These are phyloP conservation scores for Axis porcinus DNA, from an alignment of 2,113 vertebrate species.

Conservation along the genomic window DNA sequence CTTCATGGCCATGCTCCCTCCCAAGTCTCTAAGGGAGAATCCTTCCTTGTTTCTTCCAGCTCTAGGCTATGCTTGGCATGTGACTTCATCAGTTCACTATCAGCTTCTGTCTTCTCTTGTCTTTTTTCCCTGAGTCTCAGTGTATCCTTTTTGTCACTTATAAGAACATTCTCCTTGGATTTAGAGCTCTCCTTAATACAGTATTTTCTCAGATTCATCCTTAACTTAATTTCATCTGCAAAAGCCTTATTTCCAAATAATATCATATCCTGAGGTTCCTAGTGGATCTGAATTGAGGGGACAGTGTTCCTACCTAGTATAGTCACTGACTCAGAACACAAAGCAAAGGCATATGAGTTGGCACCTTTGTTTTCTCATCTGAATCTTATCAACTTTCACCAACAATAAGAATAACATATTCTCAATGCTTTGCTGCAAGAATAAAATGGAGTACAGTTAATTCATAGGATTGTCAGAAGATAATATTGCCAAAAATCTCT, in stretches of 20 bases:
- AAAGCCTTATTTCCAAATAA: neutral
- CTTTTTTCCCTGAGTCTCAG: neutral
- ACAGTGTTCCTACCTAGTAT: fast-evolving
- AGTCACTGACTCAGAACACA: neutral
- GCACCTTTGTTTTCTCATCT: neutral
- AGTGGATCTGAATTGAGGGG: neutral
- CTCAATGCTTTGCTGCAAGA: neutral
- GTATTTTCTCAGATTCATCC: neutral
- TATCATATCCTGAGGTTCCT: neutral
- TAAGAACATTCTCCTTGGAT: neutral
- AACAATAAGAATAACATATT: neutral
- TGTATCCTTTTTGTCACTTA: neutral
- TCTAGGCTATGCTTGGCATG: neutral
- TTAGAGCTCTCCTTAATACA: neutral
- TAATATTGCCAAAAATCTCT: neutral
- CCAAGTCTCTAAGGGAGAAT: neutral
- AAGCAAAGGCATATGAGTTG: neutral
- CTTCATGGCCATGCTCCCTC: neutral
- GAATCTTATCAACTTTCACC: neutral
- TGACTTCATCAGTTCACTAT: neutral
- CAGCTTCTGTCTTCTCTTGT: neutral
- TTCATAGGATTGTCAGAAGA: neutral
- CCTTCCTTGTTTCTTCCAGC: neutral
- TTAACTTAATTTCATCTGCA: neutral
- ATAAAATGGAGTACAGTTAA: neutral